Conservation (phyloP, 1,140 invertebrate species). For the Idris sp. region DNA sequence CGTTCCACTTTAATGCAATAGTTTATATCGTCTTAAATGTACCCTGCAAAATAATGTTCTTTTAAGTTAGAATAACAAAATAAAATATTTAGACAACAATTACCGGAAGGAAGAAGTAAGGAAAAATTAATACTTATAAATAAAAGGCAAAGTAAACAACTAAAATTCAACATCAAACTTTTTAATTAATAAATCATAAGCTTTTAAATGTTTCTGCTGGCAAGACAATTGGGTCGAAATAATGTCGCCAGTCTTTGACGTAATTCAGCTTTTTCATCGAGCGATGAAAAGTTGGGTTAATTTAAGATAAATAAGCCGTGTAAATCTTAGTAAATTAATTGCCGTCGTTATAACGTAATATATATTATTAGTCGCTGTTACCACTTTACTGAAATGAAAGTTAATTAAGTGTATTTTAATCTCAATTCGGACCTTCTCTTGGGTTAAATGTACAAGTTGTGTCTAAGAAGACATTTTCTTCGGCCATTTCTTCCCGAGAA, state of each 20-base stretch:
- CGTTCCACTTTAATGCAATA: constrained; percentile 7
- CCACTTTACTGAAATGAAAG: constrained; percentile 11
- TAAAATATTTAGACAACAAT: neutral
- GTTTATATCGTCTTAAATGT: constrained; percentile 9
- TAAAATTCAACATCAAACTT: constrained; percentile 5
- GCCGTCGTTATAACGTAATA: constrained; percentile 5
- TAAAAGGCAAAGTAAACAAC: neutral
- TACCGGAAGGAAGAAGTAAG: too few species aligned
- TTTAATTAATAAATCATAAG: constrained; percentile 8
- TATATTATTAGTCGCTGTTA: constrained; percentile 19
- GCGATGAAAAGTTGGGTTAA: neutral
- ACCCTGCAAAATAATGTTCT: too few species aligned
- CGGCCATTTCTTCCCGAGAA: constrained; percentile 44
- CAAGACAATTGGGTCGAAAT: neutral
- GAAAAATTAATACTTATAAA: too few species aligned
- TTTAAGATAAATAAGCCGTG: neutral
- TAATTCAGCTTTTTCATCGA: constrained; percentile 9
- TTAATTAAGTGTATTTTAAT: constrained; percentile 23
- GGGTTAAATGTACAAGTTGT: constrained; percentile 28
- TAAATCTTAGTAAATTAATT: constrained; percentile 9
- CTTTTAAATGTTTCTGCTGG: neutral
- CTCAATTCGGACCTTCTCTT: constrained; percentile 13
- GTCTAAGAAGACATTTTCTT: constrained; percentile 47
- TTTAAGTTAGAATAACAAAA: too few species aligned
- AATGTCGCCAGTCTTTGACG: neutral